Base-by-base conservation (phyloP, 2,113 vertebrate species). In the Chionomys nivalis region DNA sequence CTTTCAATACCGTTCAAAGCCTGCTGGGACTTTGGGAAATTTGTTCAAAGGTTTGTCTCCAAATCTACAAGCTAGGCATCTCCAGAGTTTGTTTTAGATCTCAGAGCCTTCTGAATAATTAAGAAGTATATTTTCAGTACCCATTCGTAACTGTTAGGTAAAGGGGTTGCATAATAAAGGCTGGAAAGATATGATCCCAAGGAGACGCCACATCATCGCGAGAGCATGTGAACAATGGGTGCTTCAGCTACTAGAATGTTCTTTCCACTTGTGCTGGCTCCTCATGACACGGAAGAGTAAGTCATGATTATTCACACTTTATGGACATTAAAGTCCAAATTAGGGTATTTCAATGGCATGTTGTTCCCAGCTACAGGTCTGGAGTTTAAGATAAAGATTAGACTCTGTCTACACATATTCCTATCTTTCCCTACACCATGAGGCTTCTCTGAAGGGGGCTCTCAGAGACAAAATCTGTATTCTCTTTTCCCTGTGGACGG, bases 141-240 rank as follows among this genome's bases (percentile, higher is more conserved):
- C 49, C 12, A 9, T 10, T 68, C 49, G 17, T n/a, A 11, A 36
- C 4, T 17, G 36, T 76, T 11, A 65, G 21, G 26, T 10, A 39
- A 75, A 89, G 23, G 0, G 12, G 21, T 16, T n/a, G 14, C 49
- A 65, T n/a, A 66, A 13, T 19, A 78, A 89, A 65, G 7, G 36
- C 8, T 21, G 21, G 26, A 55, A 24, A 70, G 33, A 4, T 12
- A 49, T 58, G 16, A 23, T 26, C 9, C 7, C 49, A 44, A 61
- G 68, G n/a, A 76, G 55, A 47, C 4, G 36, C 68, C 10, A 21
- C 12, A 10, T 65, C 24, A 14, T 28, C 21, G 1, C 4, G 28
- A 55, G 44, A 73, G 23, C 28, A 24, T n/a, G 7, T 2, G 55
- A 42, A 47, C 4, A 10, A 0, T 1, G 0, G 39, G 5, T 26